A percentile compares a stretch with the other conserved stretches of the same genome.
These are phyloP conservation scores for Oreotrochilus melanogaster DNA, from an alignment of 2,113 vertebrate genomes.

Conservation along the genomic window DNA sequence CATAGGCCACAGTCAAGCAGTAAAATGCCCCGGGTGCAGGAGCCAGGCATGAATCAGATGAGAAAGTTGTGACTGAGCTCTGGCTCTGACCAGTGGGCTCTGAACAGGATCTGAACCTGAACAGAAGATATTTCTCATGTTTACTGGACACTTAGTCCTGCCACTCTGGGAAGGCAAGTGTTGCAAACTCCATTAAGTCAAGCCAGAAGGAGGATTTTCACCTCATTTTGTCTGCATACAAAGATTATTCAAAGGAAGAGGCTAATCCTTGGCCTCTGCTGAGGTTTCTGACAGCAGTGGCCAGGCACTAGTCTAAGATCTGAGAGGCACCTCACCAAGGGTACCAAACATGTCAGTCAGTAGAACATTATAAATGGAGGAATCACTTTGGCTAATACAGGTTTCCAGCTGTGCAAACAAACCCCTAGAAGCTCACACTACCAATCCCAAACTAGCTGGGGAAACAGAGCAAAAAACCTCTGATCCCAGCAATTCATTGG, in stretches of 20 bases:
- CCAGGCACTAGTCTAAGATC: neutral
- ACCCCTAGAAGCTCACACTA: neutral
- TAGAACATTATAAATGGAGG: neutral
- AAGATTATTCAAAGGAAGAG: neutral
- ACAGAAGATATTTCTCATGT: neutral
- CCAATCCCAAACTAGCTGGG: neutral
- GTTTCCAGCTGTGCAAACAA: conserved; percentile 63
- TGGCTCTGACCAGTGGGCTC: neutral
- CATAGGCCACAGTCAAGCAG: neutral
- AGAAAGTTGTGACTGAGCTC: neutral
- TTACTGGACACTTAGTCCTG: neutral
- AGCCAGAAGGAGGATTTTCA: conserved; percentile 26
- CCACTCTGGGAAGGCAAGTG: neutral
- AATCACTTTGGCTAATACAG: neutral
- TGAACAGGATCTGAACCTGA: neutral
- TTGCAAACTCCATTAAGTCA: conserved; percentile 19
- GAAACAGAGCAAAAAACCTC: neutral
- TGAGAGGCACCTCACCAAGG: neutral
- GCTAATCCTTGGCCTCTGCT: conserved; percentile 22
- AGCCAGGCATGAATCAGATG: neutral
- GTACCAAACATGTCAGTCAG: conserved; percentile 16
- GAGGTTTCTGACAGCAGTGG: neutral
- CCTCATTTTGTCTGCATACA: neutral
- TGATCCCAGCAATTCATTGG: neutral
- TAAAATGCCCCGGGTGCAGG: neutral